Conservation (phyloP, 2,113 vertebrate species). For the Hippocampus comes region DNA sequence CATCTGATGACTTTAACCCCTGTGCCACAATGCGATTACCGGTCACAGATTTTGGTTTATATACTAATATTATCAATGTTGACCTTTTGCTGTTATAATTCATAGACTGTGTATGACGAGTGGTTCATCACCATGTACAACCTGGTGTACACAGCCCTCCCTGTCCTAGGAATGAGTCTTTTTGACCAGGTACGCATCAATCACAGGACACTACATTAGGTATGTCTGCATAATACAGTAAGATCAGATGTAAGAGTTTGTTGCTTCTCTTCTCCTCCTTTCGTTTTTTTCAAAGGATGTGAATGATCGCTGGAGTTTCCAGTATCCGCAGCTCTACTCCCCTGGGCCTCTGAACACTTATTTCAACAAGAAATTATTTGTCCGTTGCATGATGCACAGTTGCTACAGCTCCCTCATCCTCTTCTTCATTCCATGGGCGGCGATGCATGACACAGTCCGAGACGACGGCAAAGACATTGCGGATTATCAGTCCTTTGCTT, state of each 20-base stretch:
- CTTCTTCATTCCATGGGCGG: constrained; percentile 88
- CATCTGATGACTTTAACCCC: background rate
- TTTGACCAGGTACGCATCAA: constrained; percentile 86
- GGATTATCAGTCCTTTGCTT: constrained; percentile 91
- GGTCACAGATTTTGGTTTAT: background rate
- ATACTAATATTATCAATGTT: background rate
- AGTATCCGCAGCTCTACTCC: constrained; percentile 84
- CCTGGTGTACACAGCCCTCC: constrained; percentile 89
- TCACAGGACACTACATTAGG: background rate
- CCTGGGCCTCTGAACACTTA: constrained; percentile 87
- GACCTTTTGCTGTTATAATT: background rate
- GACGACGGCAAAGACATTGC: constrained; percentile 85
- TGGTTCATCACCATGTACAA: constrained; percentile 96
- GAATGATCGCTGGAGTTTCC: constrained; percentile 87
- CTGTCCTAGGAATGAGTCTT: constrained; percentile 87
- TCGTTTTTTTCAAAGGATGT: constrained; percentile 77
- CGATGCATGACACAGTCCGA: constrained; percentile 77
- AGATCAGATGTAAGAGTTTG: background rate
- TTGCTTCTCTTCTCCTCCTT: background rate
- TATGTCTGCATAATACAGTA: background rate
- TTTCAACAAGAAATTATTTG: constrained; percentile 86
- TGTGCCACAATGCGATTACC: background rate
- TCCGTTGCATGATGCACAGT: constrained; percentile 81
- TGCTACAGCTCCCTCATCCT: constrained; percentile 91
- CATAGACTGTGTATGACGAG: constrained; percentile 88